phyloP scores from a whole-genome alignment of 2,888 invertebrate species.

The Cryptocheilus praepositus region DNA sequence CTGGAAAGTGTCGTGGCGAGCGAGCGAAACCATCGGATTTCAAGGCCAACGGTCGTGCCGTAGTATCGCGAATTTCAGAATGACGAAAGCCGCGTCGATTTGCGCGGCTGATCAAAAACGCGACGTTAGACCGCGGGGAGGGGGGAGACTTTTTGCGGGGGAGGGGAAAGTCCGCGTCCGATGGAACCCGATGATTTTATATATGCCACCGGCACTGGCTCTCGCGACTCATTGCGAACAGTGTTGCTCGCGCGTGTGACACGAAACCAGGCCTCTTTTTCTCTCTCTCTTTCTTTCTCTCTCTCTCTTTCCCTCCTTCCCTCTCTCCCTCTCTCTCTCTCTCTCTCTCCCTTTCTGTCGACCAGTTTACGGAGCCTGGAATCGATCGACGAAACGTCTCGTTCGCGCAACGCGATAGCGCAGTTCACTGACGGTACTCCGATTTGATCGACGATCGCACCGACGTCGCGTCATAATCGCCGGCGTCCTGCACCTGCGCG shows the following conservation, averaged over 20 bases:
- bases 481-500: too few relatives aligned
- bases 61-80: background rate
- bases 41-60: too few relatives aligned
- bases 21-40: too few relatives aligned
- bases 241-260: conserved; percentile 32
- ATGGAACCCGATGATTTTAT: conserved; percentile 38
- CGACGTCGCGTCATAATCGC: too few relatives aligned
- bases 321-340: background rate
- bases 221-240: conserved; percentile 33
- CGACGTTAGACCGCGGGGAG: background rate
- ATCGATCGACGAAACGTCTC: background rate
- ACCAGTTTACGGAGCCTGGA: background rate
- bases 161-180: conserved; percentile 25
- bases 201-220: conserved; percentile 39
- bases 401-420: conserved; percentile 1
- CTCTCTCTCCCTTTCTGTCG: background rate
- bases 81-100: background rate
- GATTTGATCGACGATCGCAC: background rate
- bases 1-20: too few relatives aligned
- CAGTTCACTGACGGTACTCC: background rate
- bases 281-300: background rate
- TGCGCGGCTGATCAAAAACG: background rate
- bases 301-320: background rate
- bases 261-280: background rate
- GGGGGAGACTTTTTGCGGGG: conserved; percentile 16